A percentile compares a stretch with the other conserved stretches of the same genome.
These are phyloP conservation scores for Druceiella hillmani DNA, from an alignment of 2,888 invertebrate genomes.

Conservation along the genomic window DNA sequence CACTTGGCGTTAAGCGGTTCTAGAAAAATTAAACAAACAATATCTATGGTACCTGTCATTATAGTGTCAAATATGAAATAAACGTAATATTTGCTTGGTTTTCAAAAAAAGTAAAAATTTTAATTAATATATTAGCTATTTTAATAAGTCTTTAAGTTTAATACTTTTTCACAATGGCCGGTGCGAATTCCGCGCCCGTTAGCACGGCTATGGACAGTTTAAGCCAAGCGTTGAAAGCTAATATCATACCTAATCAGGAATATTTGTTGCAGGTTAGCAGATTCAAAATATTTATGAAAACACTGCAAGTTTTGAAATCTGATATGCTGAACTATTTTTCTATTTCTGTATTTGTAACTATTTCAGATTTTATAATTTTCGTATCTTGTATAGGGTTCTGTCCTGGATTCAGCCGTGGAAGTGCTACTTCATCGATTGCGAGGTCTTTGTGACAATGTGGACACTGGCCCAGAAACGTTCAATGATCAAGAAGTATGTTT, in stretches of 20 bases:
- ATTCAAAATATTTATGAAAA: conserved; percentile 6
- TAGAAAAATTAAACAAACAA: too few relatives aligned
- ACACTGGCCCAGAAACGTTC: conserved; percentile 85
- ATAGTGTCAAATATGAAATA: too few relatives aligned
- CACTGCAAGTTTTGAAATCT: not conserved
- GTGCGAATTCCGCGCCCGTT: conserved; percentile 42
- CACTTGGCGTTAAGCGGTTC: too few relatives aligned
- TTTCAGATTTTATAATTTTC: conserved; percentile 5
- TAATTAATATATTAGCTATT: too few relatives aligned
- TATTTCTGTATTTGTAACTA: conserved; percentile 7
- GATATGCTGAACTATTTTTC: conserved; percentile 1
- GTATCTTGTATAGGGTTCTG: conserved; percentile 70
- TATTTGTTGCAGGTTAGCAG: conserved; percentile 65
- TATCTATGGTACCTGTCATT: too few relatives aligned
- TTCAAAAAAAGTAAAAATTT: too few relatives aligned
- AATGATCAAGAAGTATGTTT: conserved; percentile 92
- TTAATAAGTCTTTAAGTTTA: too few relatives aligned
- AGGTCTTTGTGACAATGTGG: conserved; percentile 90
- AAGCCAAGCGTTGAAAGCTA: conserved; percentile 72
- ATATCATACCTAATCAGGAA: conserved; percentile 90
- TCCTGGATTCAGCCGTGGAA: conserved; percentile 86
- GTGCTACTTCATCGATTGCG: conserved; percentile 83
- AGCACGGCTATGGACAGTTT: conserved; percentile 72
- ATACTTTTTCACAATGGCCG: conserved; percentile 36
- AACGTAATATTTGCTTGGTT: too few relatives aligned